Percentiles rank a stretch among this genome's conserved stretches.
Conservation (phyloP, 2,888 invertebrate genomes). For the Caenorhabditis sp. region DNA sequence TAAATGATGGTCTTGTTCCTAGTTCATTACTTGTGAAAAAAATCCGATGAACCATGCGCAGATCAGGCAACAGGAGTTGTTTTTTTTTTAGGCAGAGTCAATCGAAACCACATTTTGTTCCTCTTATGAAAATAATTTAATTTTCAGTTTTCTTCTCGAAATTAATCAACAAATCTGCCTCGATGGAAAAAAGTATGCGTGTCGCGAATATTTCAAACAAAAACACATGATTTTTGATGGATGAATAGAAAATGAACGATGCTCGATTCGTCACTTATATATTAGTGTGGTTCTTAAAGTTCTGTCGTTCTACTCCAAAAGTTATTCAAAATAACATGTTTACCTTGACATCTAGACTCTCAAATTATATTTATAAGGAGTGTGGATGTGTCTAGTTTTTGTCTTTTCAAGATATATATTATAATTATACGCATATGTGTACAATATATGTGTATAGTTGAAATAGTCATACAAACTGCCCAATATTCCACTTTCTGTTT, state of each 20-base stretch:
- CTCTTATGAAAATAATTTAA: no score
- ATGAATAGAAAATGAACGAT: background rate
- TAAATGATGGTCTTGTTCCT: no score
- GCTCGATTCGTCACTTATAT: background rate
- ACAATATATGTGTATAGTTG: no score
- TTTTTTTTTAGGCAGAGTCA: no score
- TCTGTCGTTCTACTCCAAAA: background rate
- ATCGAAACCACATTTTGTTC: no score
- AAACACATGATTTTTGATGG: background rate
- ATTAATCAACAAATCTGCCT: background rate
- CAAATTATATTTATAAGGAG: background rate
- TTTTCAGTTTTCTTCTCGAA: no score
- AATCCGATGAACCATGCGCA: no score
- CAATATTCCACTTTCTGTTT: no score
- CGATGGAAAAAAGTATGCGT: background rate
- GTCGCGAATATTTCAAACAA: background rate
- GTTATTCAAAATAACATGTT: background rate
- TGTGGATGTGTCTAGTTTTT: background rate
- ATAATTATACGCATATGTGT: background rate
- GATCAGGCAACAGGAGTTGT: no score
- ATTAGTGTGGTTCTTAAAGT: background rate
- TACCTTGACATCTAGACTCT: background rate
- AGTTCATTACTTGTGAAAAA: no score
- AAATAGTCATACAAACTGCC: no score
- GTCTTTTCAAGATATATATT: background rate